Conservation (phyloP, 1,140 invertebrate genomes). For the Zeugodacus cucurbitae region DNA sequence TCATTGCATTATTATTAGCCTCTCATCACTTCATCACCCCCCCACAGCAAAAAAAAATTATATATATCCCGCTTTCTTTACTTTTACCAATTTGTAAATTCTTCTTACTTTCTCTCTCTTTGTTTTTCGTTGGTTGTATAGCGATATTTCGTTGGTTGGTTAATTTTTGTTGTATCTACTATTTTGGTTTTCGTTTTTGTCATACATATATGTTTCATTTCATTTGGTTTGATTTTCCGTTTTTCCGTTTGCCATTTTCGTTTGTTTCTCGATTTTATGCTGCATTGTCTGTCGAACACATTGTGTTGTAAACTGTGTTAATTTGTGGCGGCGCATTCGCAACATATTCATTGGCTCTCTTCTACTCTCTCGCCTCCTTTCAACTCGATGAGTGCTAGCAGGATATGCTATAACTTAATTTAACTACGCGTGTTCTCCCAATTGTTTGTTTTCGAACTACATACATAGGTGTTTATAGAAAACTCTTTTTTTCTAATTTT, state of each 20-base stretch:
- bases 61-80: neutral
- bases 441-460: neutral
- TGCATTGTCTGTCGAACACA: neutral
- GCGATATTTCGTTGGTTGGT: constrained; percentile 8
- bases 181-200: constrained; percentile 11
- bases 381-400: neutral
- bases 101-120: neutral
- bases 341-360: neutral
- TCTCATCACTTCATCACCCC: neutral
- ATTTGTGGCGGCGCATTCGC: neutral
- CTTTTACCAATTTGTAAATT: neutral
- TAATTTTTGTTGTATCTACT: constrained; percentile 25
- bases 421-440: neutral
- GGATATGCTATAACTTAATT: neutral
- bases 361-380: neutral
- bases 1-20: neutral
- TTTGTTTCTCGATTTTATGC: neutral
- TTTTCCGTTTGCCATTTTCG: neutral
- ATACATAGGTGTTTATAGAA: neutral
- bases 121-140: neutral
- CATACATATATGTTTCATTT: neutral
- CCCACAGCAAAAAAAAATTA: too few species aligned
- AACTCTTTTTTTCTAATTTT: neutral
- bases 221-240: neutral
- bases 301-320: neutral